These are phyloP conservation scores for Leucoptera coffeella DNA, from an alignment of 2,888 invertebrate genomes.

Conservation along the genomic window DNA sequence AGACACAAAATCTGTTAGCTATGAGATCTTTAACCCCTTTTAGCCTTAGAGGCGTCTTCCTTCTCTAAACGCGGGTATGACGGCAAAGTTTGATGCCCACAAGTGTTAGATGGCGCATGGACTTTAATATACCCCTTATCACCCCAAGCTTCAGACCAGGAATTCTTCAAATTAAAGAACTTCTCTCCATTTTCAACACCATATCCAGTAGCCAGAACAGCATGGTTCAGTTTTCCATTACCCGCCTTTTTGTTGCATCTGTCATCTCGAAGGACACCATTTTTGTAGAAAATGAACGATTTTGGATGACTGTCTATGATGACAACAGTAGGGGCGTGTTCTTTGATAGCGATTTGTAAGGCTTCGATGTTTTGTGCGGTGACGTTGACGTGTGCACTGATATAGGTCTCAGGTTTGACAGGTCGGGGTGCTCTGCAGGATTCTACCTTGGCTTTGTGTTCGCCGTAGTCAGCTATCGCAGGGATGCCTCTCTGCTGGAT, in stretches of 20 bases:
- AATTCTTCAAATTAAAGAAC: slow-evolving; percentile 33
- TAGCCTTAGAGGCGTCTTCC: slow-evolving; percentile 19
- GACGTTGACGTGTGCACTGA: slow-evolving; percentile 29
- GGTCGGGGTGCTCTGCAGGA: slow-evolving; percentile 15
- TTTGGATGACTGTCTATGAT: slow-evolving; percentile 18
- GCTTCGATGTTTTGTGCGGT: slow-evolving; percentile 21
- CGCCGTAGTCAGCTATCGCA: slow-evolving; percentile 18
- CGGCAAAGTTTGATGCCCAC: slow-evolving; percentile 24
- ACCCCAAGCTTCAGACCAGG: slow-evolving; percentile 25
- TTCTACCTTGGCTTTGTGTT: slow-evolving; percentile 17
- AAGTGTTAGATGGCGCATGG: slow-evolving; percentile 24
- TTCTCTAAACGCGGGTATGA: slow-evolving; percentile 20
- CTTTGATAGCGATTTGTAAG: slow-evolving; percentile 26
- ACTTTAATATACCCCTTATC: slow-evolving; percentile 23
- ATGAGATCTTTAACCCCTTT: too few species aligned
- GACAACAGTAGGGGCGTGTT: slow-evolving; percentile 28
- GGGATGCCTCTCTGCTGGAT: slow-evolving; percentile 20
- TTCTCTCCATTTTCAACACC: slow-evolving; percentile 14
- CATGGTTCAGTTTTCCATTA: slow-evolving; percentile 16
- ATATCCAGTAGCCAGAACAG: slow-evolving; percentile 35
- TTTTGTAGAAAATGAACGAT: slow-evolving; percentile 18
- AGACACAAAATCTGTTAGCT: too few species aligned
- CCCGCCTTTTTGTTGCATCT: slow-evolving; percentile 13
- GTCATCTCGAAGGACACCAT: slow-evolving; percentile 23
- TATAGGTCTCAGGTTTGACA: slow-evolving; percentile 23